Percentiles rank a stretch among this genome's conserved stretches.
Evolutionary conservation across 2,797 vertebrate genomes (phyloP).

Genomic region (Knipowitschia caucasica): DNA sequence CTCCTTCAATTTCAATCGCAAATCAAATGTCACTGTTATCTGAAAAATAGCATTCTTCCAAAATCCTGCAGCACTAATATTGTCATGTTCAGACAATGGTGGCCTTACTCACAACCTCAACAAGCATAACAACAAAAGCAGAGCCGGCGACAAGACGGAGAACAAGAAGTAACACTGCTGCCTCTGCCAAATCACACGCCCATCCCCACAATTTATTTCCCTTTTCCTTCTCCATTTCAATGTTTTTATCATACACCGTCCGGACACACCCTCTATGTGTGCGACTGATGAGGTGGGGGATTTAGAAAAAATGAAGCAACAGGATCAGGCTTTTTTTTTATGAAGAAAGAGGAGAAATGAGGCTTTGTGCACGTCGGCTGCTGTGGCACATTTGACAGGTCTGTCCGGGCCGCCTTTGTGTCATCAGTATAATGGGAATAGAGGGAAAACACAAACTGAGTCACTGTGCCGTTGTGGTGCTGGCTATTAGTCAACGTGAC

Average conservation of each 20-base stretch:
- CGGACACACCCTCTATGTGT: slow-evolving; percentile 43
- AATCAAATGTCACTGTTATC: no score
- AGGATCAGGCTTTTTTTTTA: slow-evolving; percentile 66
- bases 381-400: slow-evolving; percentile 91
- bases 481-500: slow-evolving; percentile 82
- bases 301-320: slow-evolving; percentile 70
- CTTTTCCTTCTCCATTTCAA: slow-evolving; percentile 78
- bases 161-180: slow-evolving; percentile 89
- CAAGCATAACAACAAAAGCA: slow-evolving; percentile 69
- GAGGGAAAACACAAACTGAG: slow-evolving; percentile 90
- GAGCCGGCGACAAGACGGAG: slow-evolving; percentile 81
- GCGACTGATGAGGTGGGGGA: slow-evolving; percentile 58
- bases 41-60: no score
- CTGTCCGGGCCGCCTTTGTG: slow-evolving; percentile 88
- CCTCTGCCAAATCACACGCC: slow-evolving; percentile 81
- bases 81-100: slow-evolving; percentile 10
- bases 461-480: slow-evolving; percentile 80
- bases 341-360: slow-evolving; percentile 79
- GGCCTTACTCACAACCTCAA: slow-evolving; percentile 71
- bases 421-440: slow-evolving; percentile 83
- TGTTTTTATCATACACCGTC: slow-evolving; percentile 60
- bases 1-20: no score
- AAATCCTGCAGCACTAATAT: no score
- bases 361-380: slow-evolving; percentile 84
- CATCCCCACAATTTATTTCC: slow-evolving; percentile 86